Evolutionary conservation across 2,888 invertebrate genomes (phyloP), one percentile per base, ranked within the genome.

Genomic region (Invenusta paracnida): DNA sequence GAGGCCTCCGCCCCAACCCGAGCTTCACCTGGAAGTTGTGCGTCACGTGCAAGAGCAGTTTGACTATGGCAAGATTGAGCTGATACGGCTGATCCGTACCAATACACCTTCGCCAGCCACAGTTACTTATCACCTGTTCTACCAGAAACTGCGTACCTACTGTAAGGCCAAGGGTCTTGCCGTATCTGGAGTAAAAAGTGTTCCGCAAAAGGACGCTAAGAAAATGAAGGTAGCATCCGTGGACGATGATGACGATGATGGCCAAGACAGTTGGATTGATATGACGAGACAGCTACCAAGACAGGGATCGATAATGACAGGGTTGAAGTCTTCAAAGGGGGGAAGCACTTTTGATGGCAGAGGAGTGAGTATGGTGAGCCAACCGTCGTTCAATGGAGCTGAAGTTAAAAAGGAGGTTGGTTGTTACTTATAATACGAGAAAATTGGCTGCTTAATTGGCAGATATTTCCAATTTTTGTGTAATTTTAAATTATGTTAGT

Each of bases 1-100:
- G 89, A 0, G 31, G 88, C 1, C 89, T 90, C 1, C 90, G 89
- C 86, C 90, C 90, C 29, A 90, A 90, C 88, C 89, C 88, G 89
- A 90, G 28, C 87, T 91, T 1, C 88, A 89, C 82, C 87, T 88
- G 29, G 88, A 89, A 83, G 89, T 91, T 25, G 84, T 90, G 73
- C 89, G 89, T 81, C 89, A 90, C 87, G 91, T 91, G 90, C 88
- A 88, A 30, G 89, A 89, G 48, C 88, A 88, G 84, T 88, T 90
- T 85, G 90, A 90, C 27, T 90, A 89, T 87, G 87, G 89, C 30
- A 86, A 89, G 81, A 88, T 89, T 27, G 91, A 91, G 81, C 88
- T 90, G 67, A 89, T 90, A 79, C 88, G 90, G 2, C 89, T 89
- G 81, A 90, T 90, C 0, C 89, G 89, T 29, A 88, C 88, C 82